Base-by-base conservation (phyloP, 2,113 vertebrate genomes). In the Oryzias curvinotus region DNA sequence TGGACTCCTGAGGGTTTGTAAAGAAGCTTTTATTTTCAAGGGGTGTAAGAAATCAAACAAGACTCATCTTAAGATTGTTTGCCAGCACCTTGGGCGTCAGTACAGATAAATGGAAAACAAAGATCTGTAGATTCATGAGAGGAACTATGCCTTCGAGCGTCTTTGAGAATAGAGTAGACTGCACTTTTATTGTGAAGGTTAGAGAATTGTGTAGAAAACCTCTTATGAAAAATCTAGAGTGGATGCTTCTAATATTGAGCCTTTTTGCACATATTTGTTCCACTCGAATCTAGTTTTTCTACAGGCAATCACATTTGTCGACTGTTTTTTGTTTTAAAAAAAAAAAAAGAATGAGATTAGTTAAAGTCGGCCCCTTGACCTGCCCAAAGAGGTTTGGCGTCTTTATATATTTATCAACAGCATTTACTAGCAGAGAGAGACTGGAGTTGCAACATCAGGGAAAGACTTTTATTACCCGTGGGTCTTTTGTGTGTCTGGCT, bases 381-480 rank as follows among this genome's bases (percentile, higher is more conserved):
- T 30, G 55, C 26, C 46, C 36, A 43, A 44, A 61, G 70, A 71
- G 71, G 59, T n/a, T 62, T 68, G 65, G 73, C 85, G 71, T 57
- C 79, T 87, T 88, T 72, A 84, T 86, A 85, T 80, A 84, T 81
- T 84, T 77, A 62, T 80, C 75, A 83, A 62, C 68, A 78, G 70
- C 57, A 68, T 86, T 77, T 82, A 77, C 75, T 65, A 74, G 71
- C 17, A 4, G 73, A 66, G 58, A 78, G 62, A 86, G 76, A 86
- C 82, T 83, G 82, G 71, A 82, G 73, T 52, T 73, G 76, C 43
- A 42, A 72, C 80, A 73, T 74, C 82, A 47, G 71, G 71, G 63
- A 52, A 48, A 46, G 75, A 64, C 65, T 73, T 88, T 80, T 79
- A 85, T 87, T 84, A 79, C 82, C 71, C 68, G 0, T 28, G 76